phyloP scores from a whole-genome alignment of 1,140 invertebrate genomes.

The Phenacoccus solenopsis region DNA sequence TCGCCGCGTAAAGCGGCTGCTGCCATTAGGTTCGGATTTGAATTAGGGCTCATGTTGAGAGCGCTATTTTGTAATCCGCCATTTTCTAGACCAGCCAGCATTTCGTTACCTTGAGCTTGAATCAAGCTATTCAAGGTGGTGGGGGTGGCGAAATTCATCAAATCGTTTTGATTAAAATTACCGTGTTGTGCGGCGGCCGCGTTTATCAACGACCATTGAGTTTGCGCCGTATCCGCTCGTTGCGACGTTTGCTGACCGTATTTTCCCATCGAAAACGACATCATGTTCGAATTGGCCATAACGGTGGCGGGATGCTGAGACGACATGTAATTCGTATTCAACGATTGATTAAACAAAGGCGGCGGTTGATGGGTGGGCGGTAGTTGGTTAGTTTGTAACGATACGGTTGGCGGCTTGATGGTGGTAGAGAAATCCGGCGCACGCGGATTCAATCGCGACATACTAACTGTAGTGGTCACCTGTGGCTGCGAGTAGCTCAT shows the following conservation, averaged over 20 bases:
- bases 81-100: slow-evolving; percentile 39
- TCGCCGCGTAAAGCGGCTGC: slow-evolving; percentile 45
- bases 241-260: slow-evolving; percentile 33
- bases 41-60: slow-evolving; percentile 37
- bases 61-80: slow-evolving; percentile 34
- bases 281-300: slow-evolving; percentile 24
- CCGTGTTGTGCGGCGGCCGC: neutral
- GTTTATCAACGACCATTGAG: slow-evolving; percentile 25
- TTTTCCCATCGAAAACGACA: slow-evolving; percentile 24
- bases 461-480: slow-evolving; percentile 33
- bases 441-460: slow-evolving; percentile 72
- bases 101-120: slow-evolving; percentile 34
- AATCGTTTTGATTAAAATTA: slow-evolving; percentile 16
- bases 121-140: slow-evolving; percentile 33
- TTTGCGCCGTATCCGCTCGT: slow-evolving; percentile 32
- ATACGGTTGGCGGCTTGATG: slow-evolving; percentile 26
- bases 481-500: slow-evolving; percentile 10
- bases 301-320: slow-evolving; percentile 15
- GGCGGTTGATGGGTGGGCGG: slow-evolving; percentile 35
- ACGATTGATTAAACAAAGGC: slow-evolving; percentile 31
- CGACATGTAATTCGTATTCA: slow-evolving; percentile 18
- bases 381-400: slow-evolving; percentile 26
- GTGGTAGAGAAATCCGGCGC: slow-evolving; percentile 66
- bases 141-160: slow-evolving; percentile 5
- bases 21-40: slow-evolving; percentile 24